Conservation (phyloP, 2,888 invertebrate genomes). For the Harmothoe impar region DNA sequence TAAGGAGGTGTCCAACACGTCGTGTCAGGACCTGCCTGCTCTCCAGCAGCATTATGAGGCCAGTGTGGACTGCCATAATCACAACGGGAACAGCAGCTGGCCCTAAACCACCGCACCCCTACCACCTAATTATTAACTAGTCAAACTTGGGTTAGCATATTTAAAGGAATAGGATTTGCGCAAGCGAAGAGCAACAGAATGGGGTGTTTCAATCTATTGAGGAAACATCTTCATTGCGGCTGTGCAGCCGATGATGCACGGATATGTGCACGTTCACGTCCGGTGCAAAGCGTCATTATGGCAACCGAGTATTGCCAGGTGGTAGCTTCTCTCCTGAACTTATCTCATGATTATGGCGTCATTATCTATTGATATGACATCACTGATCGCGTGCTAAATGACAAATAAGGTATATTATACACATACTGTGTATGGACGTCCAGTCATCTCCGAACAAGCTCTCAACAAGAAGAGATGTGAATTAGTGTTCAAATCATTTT, state of each 20-base stretch:
- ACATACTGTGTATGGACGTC: background rate
- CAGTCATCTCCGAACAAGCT: background rate
- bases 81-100: conserved; percentile 70
- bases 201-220: too few species aligned
- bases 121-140: background rate
- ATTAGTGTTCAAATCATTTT: too few species aligned
- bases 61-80: conserved; percentile 18
- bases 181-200: too few species aligned
- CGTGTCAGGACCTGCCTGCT: conserved; percentile 71
- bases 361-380: conserved; percentile 1
- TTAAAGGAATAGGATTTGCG: too few species aligned
- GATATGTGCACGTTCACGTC: conserved; percentile 17
- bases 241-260: background rate
- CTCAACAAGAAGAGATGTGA: too few species aligned
- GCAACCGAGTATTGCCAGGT: background rate
- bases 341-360: conserved; percentile 37
- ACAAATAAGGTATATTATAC: background rate
- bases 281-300: background rate
- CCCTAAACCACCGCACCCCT: conserved; percentile 61
- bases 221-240: too few species aligned
- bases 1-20: conserved; percentile 68
- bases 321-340: background rate
- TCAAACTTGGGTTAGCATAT: too few species aligned
- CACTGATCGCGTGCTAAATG: conserved; percentile 16
- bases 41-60: conserved; percentile 47